phyloP scores from a whole-genome alignment of 37 sponge, comb jelly and placozoan genomes.

The Crambe crambe region DNA sequence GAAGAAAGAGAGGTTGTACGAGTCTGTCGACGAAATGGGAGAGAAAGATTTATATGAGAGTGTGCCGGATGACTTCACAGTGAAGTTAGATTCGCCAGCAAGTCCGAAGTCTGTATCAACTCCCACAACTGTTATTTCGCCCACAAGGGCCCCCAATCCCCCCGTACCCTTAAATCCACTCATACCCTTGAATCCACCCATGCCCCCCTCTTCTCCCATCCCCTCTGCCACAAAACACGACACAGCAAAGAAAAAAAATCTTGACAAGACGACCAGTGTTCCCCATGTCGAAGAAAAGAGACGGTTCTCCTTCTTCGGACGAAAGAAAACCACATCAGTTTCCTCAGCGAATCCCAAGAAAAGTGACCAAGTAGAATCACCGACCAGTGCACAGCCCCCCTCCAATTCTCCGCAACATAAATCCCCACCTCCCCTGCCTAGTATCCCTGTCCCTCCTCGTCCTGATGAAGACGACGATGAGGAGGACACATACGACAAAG shows the following conservation, averaged over 20 bases:
- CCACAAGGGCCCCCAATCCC: background rate
- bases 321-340: conserved; percentile 35
- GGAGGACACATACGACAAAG: conserved; percentile 16
- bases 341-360: conserved; percentile 12
- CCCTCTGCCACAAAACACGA: background rate
- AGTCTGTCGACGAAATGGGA: conserved; percentile 41
- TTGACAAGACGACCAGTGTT: conserved; percentile 19
- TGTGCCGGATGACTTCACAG: conserved; percentile 49
- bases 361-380: background rate
- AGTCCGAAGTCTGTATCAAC: background rate
- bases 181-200: background rate
- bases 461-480: conserved; percentile 35
- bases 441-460: conserved; percentile 8
- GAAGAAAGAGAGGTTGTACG: conserved; percentile 33
- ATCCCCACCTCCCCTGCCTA: conserved; percentile 16
- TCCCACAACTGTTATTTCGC: background rate
- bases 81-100: background rate
- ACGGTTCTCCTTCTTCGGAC: conserved; percentile 27
- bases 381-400: background rate
- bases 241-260: conserved; percentile 12
- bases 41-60: conserved; percentile 69
- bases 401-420: conserved; percentile 6
- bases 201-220: background rate
- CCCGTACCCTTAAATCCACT: background rate
- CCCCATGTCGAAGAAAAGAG: conserved; percentile 5